Percentiles rank a stretch among this genome's conserved stretches.
Evolutionary conservation across 2,888 invertebrate genomes (phyloP).

Genomic region (Palloptera scutellata): DNA sequence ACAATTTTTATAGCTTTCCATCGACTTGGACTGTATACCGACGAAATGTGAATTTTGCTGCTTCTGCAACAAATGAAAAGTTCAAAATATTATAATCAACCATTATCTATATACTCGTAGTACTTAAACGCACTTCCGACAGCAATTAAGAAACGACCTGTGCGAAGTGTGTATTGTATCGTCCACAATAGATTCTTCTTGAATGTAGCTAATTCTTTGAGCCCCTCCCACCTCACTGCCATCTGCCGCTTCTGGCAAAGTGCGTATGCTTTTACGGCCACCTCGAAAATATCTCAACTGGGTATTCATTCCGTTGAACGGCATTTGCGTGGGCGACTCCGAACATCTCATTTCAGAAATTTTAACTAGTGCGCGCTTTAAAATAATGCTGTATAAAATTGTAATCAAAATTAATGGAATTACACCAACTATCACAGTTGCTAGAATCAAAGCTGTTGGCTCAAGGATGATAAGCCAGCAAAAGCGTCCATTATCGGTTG

Average conservation of each 20-base stretch:
- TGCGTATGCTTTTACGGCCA: slow-evolving; percentile 6
- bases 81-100: slow-evolving; percentile 1
- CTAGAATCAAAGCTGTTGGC: slow-evolving; percentile 67
- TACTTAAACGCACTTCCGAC: slow-evolving; percentile 34
- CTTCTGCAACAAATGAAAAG: slow-evolving; percentile 28
- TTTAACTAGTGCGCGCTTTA: slow-evolving; percentile 68
- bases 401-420: slow-evolving; percentile 65
- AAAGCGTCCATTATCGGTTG: slow-evolving; percentile 66
- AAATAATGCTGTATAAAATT: slow-evolving; percentile 69
- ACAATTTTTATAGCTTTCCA: slow-evolving; percentile 73
- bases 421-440: slow-evolving; percentile 68
- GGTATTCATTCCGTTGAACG: slow-evolving; percentile 53
- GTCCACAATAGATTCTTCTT: slow-evolving; percentile 21
- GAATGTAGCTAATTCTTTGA: slow-evolving; percentile 25
- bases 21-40: slow-evolving; percentile 65
- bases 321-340: slow-evolving; percentile 49
- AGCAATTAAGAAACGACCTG: slow-evolving; percentile 35
- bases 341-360: slow-evolving; percentile 64
- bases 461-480: slow-evolving; percentile 70
- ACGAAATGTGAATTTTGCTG: slow-evolving; percentile 33
- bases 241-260: slow-evolving; percentile 10
- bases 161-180: slow-evolving; percentile 6
- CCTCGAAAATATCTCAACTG: slow-evolving; percentile 50
- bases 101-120: no score
- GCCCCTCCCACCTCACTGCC: neutral